These are phyloP conservation scores for Bryconaethiops microstoma DNA, from an alignment of 2,797 vertebrate species.

Conservation along the genomic window DNA sequence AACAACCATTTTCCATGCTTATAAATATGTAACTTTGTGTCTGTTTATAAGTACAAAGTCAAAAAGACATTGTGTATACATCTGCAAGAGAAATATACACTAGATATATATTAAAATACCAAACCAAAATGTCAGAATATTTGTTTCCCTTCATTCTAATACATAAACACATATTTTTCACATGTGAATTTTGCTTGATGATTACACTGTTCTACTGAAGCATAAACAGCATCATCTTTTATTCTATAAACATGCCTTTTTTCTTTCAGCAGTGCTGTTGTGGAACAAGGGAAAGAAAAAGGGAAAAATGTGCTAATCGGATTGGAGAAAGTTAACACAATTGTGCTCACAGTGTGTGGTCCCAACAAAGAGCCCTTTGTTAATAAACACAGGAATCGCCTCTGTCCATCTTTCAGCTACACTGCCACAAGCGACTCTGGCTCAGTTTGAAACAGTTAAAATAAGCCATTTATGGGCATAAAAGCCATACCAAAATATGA, in stretches of 20 bases:
- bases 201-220: neutral
- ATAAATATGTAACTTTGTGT: no score
- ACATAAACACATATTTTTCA: no score
- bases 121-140: no score
- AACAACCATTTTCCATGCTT: no score
- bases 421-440: neutral
- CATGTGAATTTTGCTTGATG: neutral
- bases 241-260: neutral
- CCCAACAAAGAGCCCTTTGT: conserved; percentile 63
- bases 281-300: conserved; percentile 12
- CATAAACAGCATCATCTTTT: neutral
- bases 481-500: neutral
- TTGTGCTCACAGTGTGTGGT: conserved; percentile 19
- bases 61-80: no score
- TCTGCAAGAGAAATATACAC: no score
- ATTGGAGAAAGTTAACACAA: conserved; percentile 50
- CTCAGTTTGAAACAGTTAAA: neutral
- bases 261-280: neutral
- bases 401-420: conserved; percentile 4
- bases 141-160: no score
- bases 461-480: neutral
- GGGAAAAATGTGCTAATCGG: conserved; percentile 33
- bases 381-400: conserved; percentile 22
- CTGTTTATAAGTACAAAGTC: no score
- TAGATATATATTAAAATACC: no score